Percentiles rank a stretch among this genome's conserved stretches.
Evolutionary conservation across 64 coral and sea anemone genomes (phyloP).

Genomic region (Dendrophyllia cribrosa): DNA sequence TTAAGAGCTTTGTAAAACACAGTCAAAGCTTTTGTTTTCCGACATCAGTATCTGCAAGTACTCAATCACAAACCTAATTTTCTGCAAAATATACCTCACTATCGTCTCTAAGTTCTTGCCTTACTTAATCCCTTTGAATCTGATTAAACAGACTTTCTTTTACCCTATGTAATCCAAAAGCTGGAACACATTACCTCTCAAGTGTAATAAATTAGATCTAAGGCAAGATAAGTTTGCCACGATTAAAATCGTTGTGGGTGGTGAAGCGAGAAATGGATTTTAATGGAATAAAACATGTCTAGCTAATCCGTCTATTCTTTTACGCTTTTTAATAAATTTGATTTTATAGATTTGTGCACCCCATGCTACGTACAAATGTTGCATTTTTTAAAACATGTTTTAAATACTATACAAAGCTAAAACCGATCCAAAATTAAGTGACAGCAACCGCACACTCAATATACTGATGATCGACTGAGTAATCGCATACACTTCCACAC

Average conservation of each 20-base stretch:
- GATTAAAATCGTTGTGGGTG: constrained; percentile 11
- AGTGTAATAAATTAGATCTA: neutral
- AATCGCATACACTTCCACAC: too few species aligned
- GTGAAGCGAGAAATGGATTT: neutral
- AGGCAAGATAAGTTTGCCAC: neutral
- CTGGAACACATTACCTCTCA: neutral
- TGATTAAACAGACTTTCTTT: neutral
- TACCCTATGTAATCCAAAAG: neutral
- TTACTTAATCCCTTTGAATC: too few species aligned
- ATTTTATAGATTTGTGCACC: constrained; percentile 5
- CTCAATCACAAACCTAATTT: too few species aligned
- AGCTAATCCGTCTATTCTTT: constrained; percentile 15
- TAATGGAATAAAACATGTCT: constrained; percentile 25
- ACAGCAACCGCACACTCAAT: too few species aligned
- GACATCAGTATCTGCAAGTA: too few species aligned
- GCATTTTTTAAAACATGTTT: neutral
- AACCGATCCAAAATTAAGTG: too few species aligned
- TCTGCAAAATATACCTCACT: too few species aligned
- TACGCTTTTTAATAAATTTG: constrained; percentile 24
- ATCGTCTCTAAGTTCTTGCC: too few species aligned
- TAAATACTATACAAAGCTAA: too few species aligned
- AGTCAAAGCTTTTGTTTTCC: too few species aligned
- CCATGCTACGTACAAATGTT: constrained; percentile 3
- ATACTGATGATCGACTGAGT: too few species aligned
- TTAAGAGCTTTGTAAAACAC: too few species aligned